Base-by-base conservation (phyloP, 2,797 vertebrate genomes). In the Enteromius thamalakanensis region DNA sequence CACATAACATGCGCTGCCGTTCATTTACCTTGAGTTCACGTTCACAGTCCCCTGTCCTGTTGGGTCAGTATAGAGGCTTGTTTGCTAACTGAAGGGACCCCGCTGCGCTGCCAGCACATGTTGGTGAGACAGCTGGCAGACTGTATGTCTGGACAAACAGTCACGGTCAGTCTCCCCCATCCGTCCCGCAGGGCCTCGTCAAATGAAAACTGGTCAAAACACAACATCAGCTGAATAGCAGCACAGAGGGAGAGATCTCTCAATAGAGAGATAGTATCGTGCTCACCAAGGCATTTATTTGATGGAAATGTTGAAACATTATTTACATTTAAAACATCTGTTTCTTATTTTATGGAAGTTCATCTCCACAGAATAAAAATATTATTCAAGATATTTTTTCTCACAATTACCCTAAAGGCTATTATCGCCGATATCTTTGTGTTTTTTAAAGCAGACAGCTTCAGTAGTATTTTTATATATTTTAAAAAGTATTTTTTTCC, bases 61-160 rank as follows among this genome's bases (percentile, higher is more conserved):
- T 40, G 60, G 29, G 40, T 51, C 11, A 9, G 23, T 29, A 11
- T 14, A 19, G 53, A 47, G 15, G 40, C 5, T 80, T 51, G 29
- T 76, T 79, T 71, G 49, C 67, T 60, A 53, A 67, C 47, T 49
- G 78, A 74, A 81, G 47, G 64, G 70, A 75, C 45, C 70, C 47
- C 40, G 29, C n/a, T 23, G 65, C 26, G 42, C 53, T 62, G 72
- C 53, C 29, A 51, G 55, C 34, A 74, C 19, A 64, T 74, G 79
- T 68, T 80, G 65, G 29, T 29, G n/a, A 60, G 40, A 75, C 23
- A 78, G 51, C 26, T 68, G 80, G 78, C 51, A 80, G 40, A 70
- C 78, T 76, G 37, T 58, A 2, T 58, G 53, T 84, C 86, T 87
- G 68, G 67, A 80, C 62, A 64, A 79, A 83, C 60, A 60, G 77